phyloP scores from a whole-genome alignment of 1,140 invertebrate genomes.

The Neocloeon triangulifer region DNA sequence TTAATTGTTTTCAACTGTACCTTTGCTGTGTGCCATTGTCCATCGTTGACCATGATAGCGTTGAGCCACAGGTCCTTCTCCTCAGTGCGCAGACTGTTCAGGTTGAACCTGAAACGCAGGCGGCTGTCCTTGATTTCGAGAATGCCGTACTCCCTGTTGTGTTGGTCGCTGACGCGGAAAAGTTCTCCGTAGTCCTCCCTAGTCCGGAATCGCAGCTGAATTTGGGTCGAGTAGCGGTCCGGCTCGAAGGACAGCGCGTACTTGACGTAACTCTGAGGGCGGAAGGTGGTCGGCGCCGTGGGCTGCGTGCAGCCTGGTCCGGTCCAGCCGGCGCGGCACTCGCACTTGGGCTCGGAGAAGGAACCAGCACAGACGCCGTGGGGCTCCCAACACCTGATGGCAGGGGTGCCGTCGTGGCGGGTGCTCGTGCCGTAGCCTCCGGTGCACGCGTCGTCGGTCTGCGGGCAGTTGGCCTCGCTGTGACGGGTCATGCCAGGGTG shows the following conservation, averaged over 20 bases:
- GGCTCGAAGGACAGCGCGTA: constrained; percentile 88
- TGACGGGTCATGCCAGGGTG: constrained; percentile 64
- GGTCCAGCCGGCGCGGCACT: constrained; percentile 79
- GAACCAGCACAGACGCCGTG: constrained; percentile 86
- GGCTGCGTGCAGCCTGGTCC: constrained; percentile 64
- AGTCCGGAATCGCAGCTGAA: constrained; percentile 81
- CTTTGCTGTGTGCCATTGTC: constrained; percentile 88
- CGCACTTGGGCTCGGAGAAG: constrained; percentile 66
- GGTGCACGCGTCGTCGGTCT: constrained; percentile 71
- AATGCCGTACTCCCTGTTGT: constrained; percentile 85
- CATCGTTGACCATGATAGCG: constrained; percentile 76
- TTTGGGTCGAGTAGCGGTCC: constrained; percentile 72
- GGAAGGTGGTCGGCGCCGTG: constrained; percentile 72
- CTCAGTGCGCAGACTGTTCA: constrained; percentile 73
- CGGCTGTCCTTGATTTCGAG: constrained; percentile 80
- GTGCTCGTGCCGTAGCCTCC: constrained; percentile 7
- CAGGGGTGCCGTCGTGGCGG: constrained; percentile 18
- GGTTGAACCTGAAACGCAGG: constrained; percentile 75
- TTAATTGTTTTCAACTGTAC: constrained; percentile 23
- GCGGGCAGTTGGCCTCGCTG: constrained; percentile 67
- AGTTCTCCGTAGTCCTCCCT: constrained; percentile 78
- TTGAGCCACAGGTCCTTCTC: constrained; percentile 79
- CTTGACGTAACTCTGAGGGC: constrained; percentile 81
- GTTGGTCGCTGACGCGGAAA: constrained; percentile 79
- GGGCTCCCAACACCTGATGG: constrained; percentile 63